Conservation (phyloP, 2,113 vertebrate species). For the Atrichornis clamosus region DNA sequence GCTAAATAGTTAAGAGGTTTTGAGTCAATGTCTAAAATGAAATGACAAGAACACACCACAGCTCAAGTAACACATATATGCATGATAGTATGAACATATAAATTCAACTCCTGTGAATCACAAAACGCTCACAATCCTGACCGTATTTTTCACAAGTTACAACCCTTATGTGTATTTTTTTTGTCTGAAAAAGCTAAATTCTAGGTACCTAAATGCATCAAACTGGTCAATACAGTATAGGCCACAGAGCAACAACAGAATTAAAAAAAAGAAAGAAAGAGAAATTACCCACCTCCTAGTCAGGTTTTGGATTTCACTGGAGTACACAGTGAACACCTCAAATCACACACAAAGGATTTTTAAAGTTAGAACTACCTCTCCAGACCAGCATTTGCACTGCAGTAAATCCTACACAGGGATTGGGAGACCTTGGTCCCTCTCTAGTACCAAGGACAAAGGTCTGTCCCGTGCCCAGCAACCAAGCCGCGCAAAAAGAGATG, state of each 20-base stretch:
- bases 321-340: rapidly evolving
- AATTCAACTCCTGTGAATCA: neutral
- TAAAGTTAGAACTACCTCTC: neutral
- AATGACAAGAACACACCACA: neutral
- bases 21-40: neutral
- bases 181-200: neutral
- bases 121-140: neutral
- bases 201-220: neutral
- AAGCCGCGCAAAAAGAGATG: neutral
- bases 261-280: neutral
- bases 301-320: neutral
- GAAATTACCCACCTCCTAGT: neutral
- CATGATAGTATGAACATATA: neutral
- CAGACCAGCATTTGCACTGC: neutral
- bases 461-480: neutral
- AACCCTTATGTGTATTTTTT: neutral
- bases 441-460: neutral
- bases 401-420: neutral
- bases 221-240: neutral
- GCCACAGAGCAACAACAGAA: neutral
- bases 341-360: neutral
- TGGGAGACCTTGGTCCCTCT: neutral
- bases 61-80: neutral
- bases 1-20: neutral
- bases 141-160: neutral